Evolutionary conservation across 2,888 invertebrate species (phyloP), one percentile per base, ranked within the genome.

Genomic region (Eubasilissa splendida): DNA sequence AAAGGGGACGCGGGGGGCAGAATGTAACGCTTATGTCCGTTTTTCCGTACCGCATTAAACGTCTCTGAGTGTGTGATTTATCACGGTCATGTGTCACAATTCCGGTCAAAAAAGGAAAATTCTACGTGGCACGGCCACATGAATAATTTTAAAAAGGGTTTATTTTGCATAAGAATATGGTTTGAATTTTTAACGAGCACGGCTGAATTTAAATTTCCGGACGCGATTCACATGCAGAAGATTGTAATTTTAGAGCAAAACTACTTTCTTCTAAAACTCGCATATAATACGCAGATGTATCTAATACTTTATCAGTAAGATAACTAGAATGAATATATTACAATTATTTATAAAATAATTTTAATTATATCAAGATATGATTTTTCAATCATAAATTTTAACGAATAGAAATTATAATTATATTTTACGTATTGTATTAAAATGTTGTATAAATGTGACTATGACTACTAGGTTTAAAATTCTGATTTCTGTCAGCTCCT

Each of bases 111-210:
- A 42, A 70, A 70, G 31, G 52, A 53, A 70, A 70, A 70, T 70
- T 70, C 53, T 31, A 70, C 53, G 70, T 53, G 53, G 53, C 70
- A 54, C 70, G 70, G 70, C 53, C 22, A 54, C 54, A 70, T 70
- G 70, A 70, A 70, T 70, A 70, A 70, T 70, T 70, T 70, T 70
- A 70, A 70, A 70, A 70, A 70, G 70, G 70, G 70, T 70, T 70
- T 70, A 70, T 70, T 70, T 54, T 70, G 53, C 70, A 70, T 70
- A 70, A 70, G 70, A 70, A 70, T 70, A 70, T 70, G 70, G 54
- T 70, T 70, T 70, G 70, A 70, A 70, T 70, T 70, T 70, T 53
- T 22, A 70, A 54, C 70, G 70, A 70, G 54, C 42, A 7, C 7
- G 31, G 70, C 22, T 70, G 53, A 70, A 70, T 70, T 70, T 54